Evolutionary conservation across 1,140 invertebrate genomes (phyloP), one percentile per base, ranked within the genome.

Genomic region (Leucophenga varia): DNA sequence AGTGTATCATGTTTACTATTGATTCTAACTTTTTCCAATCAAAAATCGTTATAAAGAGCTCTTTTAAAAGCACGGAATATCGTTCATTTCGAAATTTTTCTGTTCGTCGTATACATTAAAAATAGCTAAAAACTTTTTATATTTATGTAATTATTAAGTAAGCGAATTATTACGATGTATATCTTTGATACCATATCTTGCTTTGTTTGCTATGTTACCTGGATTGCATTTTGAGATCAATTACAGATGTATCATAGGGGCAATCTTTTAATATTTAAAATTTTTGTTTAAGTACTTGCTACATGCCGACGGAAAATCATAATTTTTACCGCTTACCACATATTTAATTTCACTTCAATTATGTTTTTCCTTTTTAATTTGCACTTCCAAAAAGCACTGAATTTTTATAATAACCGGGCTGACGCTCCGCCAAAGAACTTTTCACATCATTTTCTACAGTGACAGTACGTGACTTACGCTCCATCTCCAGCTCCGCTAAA

Each of bases 301-400:
- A 7, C 25, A 7, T 13, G 16, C 32, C 12, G 32, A 6, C 32
- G 16, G 32, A 35, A 38, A 38, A 38, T 44, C 42, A 54, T 37
- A 34, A 42, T 28, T 40, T 46, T 45, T 30, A 28, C 54, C 7
- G 49, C 55, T 58, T 52, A 47, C 49, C 47, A 37, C n/a, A n/a
- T n/a, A n/a, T n/a, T n/a, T n/a, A n/a, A n/a, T n/a, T n/a, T n/a
- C n/a, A n/a, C n/a, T n/a, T n/a, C n/a, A n/a, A n/a, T n/a, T n/a
- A n/a, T n/a, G n/a, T n/a, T n/a, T n/a, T n/a, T n/a, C n/a, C n/a
- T n/a, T n/a, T n/a, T 85, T 90, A 91, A 80, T 88, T 91, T 64
- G 88, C 88, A 60, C 86, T 87, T 53, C 86, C 89, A 72, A 90
- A 91, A 38, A 91, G 79, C 49, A 90, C 88, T 10, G 88, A 90